phyloP scores from a whole-genome alignment of 2,113 vertebrate genomes.

The Lipophrys pholis region DNA sequence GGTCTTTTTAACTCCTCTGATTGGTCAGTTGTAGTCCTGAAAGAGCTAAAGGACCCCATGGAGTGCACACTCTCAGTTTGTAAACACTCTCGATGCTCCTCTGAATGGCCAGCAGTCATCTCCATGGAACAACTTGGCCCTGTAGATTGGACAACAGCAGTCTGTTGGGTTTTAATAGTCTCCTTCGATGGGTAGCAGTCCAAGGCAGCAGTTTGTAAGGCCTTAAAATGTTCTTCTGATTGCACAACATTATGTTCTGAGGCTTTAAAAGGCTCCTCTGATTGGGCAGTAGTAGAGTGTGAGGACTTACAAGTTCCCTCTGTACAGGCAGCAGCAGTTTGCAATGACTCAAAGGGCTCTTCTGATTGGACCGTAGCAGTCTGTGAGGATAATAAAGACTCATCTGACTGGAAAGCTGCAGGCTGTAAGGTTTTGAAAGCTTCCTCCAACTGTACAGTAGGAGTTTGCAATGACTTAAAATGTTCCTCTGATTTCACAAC shows the following conservation, averaged over 20 bases:
- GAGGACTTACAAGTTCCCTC: slow-evolving; percentile 1
- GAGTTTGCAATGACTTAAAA: no score
- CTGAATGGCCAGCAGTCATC: slow-evolving; percentile 19
- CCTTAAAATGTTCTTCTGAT: slow-evolving; percentile 14
- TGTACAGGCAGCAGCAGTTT: background rate
- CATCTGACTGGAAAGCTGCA: slow-evolving; percentile 30
- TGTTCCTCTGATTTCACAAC: no score
- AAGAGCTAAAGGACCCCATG: slow-evolving; percentile 18
- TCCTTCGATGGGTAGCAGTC: slow-evolving; percentile 17
- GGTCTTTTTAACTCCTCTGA: slow-evolving; percentile 29
- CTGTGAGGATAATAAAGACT: slow-evolving; percentile 22
- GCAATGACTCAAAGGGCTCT: background rate
- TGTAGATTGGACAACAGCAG: slow-evolving; percentile 31
- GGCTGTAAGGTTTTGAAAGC: no score
- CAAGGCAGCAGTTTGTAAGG: background rate
- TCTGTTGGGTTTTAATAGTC: background rate
- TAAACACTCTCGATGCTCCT: slow-evolving; percentile 34
- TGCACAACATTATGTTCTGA: slow-evolving; percentile 1
- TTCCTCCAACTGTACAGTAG: no score
- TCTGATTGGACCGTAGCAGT: slow-evolving; percentile 15
- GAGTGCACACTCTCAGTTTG: slow-evolving; percentile 25
- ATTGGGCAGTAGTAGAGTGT: slow-evolving; percentile 1
- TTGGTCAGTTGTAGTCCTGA: slow-evolving; percentile 33
- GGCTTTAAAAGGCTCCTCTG: slow-evolving; percentile 17
- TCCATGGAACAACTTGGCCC: slow-evolving; percentile 11